Conservation (phyloP, 2,113 vertebrate genomes). For the Ginglymostoma cirratum region DNA sequence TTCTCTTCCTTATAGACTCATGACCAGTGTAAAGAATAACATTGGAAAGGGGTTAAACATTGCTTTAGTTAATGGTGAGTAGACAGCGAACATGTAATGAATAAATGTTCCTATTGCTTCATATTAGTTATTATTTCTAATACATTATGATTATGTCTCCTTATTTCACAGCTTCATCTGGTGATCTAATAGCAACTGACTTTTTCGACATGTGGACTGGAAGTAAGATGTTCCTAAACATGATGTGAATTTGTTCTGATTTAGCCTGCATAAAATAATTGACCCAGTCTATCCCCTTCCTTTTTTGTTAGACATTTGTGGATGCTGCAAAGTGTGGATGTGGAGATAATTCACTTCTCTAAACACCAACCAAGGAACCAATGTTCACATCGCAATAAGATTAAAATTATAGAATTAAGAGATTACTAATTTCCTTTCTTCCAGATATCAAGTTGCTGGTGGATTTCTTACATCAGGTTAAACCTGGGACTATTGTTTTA, state of each 20-base stretch:
- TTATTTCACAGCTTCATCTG: constrained; percentile 55
- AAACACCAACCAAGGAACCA: background rate
- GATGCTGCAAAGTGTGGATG: background rate
- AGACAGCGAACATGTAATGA: constrained; percentile 45
- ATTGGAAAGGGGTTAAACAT: constrained; percentile 74
- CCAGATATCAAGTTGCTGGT: constrained; percentile 51
- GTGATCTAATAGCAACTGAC: constrained; percentile 47
- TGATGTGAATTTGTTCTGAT: background rate
- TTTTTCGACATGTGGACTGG: constrained; percentile 59
- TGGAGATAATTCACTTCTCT: background rate
- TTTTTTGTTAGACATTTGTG: background rate
- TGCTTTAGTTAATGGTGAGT: constrained; percentile 72
- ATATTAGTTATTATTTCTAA: background rate
- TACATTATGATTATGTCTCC: background rate
- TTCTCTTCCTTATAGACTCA: constrained; percentile 58
- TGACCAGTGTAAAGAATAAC: constrained; percentile 71
- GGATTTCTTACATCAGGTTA: constrained; percentile 58
- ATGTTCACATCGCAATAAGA: background rate
- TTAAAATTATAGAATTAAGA: background rate
- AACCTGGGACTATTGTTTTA: constrained; percentile 57
- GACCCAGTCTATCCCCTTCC: background rate
- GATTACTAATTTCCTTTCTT: constrained; percentile 14
- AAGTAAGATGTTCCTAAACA: constrained; percentile 51
- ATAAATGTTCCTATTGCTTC: constrained; percentile 41
- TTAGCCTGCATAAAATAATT: background rate